Base-by-base conservation (phyloP, 2,113 vertebrate genomes). In the Cisticola juncidis region DNA sequence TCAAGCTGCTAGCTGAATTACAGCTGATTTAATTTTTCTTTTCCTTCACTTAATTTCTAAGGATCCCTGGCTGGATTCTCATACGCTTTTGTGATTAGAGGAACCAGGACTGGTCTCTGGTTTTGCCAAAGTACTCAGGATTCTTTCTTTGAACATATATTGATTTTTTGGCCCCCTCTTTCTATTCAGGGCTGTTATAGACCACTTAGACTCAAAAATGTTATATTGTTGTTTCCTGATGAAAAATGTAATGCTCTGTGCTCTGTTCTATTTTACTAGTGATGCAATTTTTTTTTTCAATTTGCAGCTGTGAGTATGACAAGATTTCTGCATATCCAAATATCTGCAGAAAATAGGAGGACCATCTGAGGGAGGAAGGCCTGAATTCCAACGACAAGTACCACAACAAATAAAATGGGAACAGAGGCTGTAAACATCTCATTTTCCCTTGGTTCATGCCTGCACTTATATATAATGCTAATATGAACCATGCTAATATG, bases 261-360 rank as follows among this genome's bases (percentile, higher is more conserved):
- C n/a, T n/a, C n/a, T n/a, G 50, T 31, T 79, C 81, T 62, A 22
- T 82, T 84, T 70, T 76, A 61, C 8, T 24, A 29, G 4, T 35
- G 48, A 44, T 2, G 6, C 1, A 3, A 4, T 12, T 12, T 40
- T 31, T 81, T 77, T 45, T 50, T 36, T 36, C 4, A 40, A 33
- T 62, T 71, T 54, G 11, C 13, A 74, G 1, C 25, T 31, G 4
- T 25, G 13, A 86, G 8, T 25, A 15, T 13, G 31, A 53, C 53
- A 77, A 84, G 28, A 36, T 20, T 50, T 33, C 22, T 81, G 9
- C 14, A 36, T 31, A 81, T 57, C 19, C 13, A 65, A 57, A 70
- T 0, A 1, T 33, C 25, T 57, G 11, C 29, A 54, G 38, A 57
- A 3, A 74, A 45, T 35, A 36, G 31, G 15, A 11, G 0, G 0